phyloP scores from a whole-genome alignment of 2,888 invertebrate genomes.

The Synergus umbraculus region DNA sequence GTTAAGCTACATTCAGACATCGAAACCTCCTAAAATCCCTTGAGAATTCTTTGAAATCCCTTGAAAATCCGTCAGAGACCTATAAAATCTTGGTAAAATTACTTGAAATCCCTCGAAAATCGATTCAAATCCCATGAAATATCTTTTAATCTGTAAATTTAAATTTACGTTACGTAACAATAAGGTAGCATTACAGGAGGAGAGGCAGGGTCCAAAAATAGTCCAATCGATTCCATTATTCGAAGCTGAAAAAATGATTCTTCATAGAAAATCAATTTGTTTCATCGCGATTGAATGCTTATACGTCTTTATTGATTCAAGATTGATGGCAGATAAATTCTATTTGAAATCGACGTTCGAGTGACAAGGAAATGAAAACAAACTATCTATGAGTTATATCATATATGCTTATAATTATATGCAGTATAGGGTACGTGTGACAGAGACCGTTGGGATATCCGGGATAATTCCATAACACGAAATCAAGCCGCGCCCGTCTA shows the following conservation, averaged over 20 bases:
- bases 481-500: constrained; percentile 31
- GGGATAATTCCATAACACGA: constrained; percentile 42
- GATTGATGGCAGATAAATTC: background rate
- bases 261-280: background rate
- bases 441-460: constrained; percentile 15
- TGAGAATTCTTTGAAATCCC: no score
- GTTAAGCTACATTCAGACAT: no score
- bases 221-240: no score
- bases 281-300: background rate
- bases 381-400: background rate
- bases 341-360: constrained; percentile 18
- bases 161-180: no score
- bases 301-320: background rate
- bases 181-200: no score
- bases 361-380: constrained; percentile 15
- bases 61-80: no score
- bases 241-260: background rate
- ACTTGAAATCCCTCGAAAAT: no score
- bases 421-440: background rate
- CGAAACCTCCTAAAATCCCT: no score
- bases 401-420: constrained; percentile 1
- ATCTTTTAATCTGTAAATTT: no score
- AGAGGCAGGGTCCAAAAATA: no score
- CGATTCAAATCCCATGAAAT: no score
- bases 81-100: no score